Evolutionary conservation across 2,888 invertebrate species (phyloP), one percentile per base, ranked within the genome.

Genomic region (Allolobophora icterica): DNA sequence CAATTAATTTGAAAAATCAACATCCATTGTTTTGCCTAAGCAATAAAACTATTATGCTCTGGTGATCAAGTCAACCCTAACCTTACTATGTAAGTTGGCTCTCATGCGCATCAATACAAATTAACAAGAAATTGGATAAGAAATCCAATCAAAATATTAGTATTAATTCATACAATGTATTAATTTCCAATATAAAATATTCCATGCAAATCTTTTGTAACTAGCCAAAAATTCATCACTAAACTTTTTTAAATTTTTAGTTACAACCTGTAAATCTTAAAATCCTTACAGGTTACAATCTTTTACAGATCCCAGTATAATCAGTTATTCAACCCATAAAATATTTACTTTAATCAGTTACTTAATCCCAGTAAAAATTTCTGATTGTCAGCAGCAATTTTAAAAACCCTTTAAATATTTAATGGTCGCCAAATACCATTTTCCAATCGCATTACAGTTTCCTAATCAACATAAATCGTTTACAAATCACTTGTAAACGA

Each of bases 401-500:
- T 52, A 24, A 52, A 52, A 24, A 52, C 21, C 52, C 21, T 52
- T 52, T 21, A 52, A 21, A 4, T 52, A 24, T 24, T 71, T 71
- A 30, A 71, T n/a, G 1, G 30, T 71, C n/a, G 30, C 30, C 71
- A n/a, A n/a, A 71, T 30, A 71, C n/a, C 71, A 71, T 71, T 71
- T n/a, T 30, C 30, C 30, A 71, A n/a, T n/a, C n/a, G n/a, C 71
- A 30, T 71, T 71, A 8, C n/a, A 71, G n/a, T n/a, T n/a, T 71
- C 30, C 30, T n/a, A n/a, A 11, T 71, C 71, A n/a, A 6, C 24
- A 13, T 6, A 13, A 71, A 91, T 30, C 40, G 90, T 89, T 90
- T 90, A 89, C 89, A 90, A 71, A 83, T 91, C 33, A 84, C 92
- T 24, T 84, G 71, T 38, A 91, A 89, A 89, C 33, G 30, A 38